Base-by-base conservation (phyloP, 2,888 invertebrate genomes). In the Corbicula japonica region DNA sequence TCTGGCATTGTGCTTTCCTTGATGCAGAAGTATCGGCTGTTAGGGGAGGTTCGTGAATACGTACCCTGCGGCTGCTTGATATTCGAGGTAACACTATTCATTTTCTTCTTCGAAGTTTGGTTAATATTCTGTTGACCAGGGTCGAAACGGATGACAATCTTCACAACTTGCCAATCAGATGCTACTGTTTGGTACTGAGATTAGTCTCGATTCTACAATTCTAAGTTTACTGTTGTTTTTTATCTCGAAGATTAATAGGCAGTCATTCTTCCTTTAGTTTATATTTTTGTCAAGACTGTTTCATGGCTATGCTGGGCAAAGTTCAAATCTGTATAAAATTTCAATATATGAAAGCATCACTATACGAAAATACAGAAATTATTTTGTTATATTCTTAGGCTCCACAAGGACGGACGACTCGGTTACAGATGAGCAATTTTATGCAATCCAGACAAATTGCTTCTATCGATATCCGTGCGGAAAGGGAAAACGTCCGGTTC, bases 1-100 rank as follows among this genome's bases (percentile, higher is more conserved):
- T 79, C 72, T 21, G 60, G 75, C n/a, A 66, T 86, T 2, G 68
- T 85, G 10, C 46, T 86, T 21, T 84, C 86, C 1, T 48, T 86
- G n/a, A 80, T 86, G 81, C 86, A 86, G 79, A 82, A 79, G 35
- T 86, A 86, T 70, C 76, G 69, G 38, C 65, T 70, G 5, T 46
- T 79, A 12, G 78, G 77, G 1, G 84, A 81, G 23, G 30, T 63
- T 23, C 71, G 61, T 30, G 65, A 75, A 2, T 82, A 76, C 38
- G 63, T 81, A 6, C 79, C 86, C 0, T 83, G 83, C 52, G 80
- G 76, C 1, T 78, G 79, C 46, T 68, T 84, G 2, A 72, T 86
- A 10, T 86, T 81, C 58, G 73, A 82, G 68, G 86, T 86, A 72
- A 56, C 61, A 56, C 12, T 10, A 56, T 6, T 26, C 28, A 28